Evolutionary conservation across 92 coral and sea anemone genomes (phyloP), one percentile per base, ranked within the genome.

Genomic region (Galaxea fascicularis): DNA sequence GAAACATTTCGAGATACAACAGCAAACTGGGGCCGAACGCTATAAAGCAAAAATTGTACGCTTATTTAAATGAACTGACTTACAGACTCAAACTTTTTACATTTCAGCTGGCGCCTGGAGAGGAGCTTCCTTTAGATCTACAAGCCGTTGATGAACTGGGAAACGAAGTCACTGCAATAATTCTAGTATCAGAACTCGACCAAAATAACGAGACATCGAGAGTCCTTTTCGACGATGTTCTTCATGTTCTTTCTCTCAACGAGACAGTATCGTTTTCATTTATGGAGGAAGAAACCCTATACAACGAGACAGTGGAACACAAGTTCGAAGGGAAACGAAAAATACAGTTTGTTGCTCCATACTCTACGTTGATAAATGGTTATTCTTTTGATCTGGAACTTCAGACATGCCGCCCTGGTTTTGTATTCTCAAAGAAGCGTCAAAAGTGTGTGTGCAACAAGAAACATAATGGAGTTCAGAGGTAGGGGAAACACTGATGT

Each of bases 41-140:
- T n/a, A n/a, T n/a, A n/a, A n/a, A n/a, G n/a, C n/a, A n/a, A n/a
- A n/a, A n/a, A 35, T 35, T 6, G 41, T 35, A 35, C 41, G 41
- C 41, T 35, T 35, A 35, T 35, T 35, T 35, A 2, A 35, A 35
- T n/a, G n/a, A n/a, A n/a, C n/a, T n/a, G n/a, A 35, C 6, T 35
- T 35, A 35, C 41, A 2, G 41, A 12, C 1, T 53, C 58, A 12
- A 15, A 18, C 15, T 2, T 12, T n/a, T 44, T 46, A 13, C 20
- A 10, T 77, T 76, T 62, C 77, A 96, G 98, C 65, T 95, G 1
- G 74, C 88, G 11, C 98, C 98, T 52, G 98, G 98, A 28, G 95
- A 96, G 75, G 63, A 84, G 41, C 53, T 62, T 17, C 72, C 82
- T 8, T 60, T 96, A 47, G 69, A 92, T 39, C 86, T 96, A 22